Conservation (phyloP, 2,797 vertebrate genomes). For the Mus spretus region DNA sequence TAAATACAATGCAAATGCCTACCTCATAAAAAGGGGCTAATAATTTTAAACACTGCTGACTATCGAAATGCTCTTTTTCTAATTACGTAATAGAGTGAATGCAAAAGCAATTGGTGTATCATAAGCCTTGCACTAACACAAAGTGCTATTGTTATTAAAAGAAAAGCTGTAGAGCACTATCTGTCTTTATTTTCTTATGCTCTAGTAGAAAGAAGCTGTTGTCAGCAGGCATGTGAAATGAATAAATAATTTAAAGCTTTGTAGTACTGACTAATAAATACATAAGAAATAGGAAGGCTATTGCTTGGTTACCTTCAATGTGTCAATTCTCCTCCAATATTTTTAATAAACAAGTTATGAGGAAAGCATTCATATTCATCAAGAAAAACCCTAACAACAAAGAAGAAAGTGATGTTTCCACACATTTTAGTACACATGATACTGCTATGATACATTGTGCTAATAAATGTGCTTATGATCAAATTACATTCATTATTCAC, state of each 20-base stretch:
- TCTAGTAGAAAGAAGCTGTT: constrained; percentile 11
- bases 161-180: background rate
- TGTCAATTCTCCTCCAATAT: background rate
- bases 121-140: background rate
- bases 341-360: background rate
- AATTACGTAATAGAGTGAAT: constrained; percentile 54
- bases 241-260: constrained; percentile 60
- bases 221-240: background rate
- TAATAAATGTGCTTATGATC: background rate
- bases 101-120: constrained; percentile 21
- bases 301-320: background rate
- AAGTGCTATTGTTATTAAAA: constrained; percentile 34
- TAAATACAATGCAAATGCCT: background rate
- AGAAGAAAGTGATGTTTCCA: background rate
- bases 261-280: background rate
- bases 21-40: background rate
- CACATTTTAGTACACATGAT: background rate
- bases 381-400: background rate
- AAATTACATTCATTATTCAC: background rate
- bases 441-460: background rate
- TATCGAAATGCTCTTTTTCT: constrained; percentile 34
- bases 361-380: background rate
- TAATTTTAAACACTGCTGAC: constrained; percentile 48
- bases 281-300: background rate
- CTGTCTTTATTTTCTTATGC: constrained; percentile 18